A percentile compares a stretch with the other conserved stretches of the same genome.
Conservation (phyloP, 2,888 invertebrate genomes). For the Lasioglossum morio region DNA sequence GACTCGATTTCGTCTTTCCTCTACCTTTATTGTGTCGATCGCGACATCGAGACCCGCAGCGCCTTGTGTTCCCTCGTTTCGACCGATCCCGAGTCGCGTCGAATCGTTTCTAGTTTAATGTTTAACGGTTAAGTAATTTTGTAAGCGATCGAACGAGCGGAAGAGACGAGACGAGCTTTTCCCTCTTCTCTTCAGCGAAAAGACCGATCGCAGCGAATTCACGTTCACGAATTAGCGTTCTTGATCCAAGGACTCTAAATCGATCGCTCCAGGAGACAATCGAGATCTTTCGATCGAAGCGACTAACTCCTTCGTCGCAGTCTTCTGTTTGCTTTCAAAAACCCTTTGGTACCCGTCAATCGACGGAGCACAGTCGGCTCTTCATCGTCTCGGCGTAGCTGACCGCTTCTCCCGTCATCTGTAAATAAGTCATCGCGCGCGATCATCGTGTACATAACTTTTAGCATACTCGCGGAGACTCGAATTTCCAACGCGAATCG, state of each 20-base stretch:
- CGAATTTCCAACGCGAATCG: background rate
- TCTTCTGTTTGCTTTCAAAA: conserved; percentile 35
- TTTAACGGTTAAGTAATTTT: conserved; percentile 54
- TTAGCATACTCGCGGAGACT: conserved; percentile 13
- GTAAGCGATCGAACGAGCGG: conserved; percentile 21
- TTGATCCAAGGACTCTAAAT: conserved; percentile 8
- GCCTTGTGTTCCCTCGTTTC: background rate
- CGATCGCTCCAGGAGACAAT: background rate
- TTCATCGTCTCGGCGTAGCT: conserved; percentile 49
- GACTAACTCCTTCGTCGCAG: background rate
- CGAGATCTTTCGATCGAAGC: background rate
- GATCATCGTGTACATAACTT: conserved; percentile 61
- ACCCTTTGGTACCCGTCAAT: background rate
- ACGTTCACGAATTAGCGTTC: too few species aligned
- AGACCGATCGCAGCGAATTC: background rate
- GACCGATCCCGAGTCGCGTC: conserved; percentile 6
- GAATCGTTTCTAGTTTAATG: conserved; percentile 2
- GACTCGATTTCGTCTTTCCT: conserved; percentile 15
- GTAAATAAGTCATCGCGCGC: conserved; percentile 74
- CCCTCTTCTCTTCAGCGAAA: background rate
- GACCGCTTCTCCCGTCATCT: conserved; percentile 69
- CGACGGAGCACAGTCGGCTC: conserved; percentile 33
- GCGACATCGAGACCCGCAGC: background rate
- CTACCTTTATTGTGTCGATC: background rate
- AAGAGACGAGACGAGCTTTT: background rate